Conservation (phyloP, 1,140 invertebrate species). For the Temnothorax curvispinosus region DNA sequence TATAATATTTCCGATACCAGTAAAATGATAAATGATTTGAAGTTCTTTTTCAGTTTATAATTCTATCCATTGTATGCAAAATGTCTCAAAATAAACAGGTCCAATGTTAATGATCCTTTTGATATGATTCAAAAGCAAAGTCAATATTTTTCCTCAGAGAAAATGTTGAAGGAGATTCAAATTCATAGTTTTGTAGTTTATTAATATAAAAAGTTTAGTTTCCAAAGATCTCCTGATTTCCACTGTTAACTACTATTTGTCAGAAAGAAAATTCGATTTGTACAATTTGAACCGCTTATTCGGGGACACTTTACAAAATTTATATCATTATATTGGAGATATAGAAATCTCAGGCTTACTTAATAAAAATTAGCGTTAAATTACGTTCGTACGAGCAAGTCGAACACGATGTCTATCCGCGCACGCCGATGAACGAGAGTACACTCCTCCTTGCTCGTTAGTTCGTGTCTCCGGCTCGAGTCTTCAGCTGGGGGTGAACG, state of each 20-base stretch:
- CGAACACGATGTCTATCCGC: neutral
- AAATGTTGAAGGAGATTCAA: neutral
- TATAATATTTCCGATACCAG: neutral
- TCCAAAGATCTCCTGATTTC: neutral
- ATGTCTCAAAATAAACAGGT: neutral
- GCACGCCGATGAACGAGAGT: conserved; percentile 2
- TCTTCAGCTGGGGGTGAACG: conserved; percentile 32
- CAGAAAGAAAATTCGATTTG: neutral
- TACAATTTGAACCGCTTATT: neutral
- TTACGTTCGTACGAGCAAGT: neutral
- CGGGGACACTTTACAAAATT: neutral
- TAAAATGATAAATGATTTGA: neutral
- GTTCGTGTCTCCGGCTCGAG: conserved; percentile 11
- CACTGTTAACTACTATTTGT: neutral
- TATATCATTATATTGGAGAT: neutral
- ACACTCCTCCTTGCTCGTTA: conserved; percentile 19
- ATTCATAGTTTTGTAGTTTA: neutral
- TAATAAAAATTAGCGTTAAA: conserved; percentile 15
- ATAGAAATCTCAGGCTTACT: conserved; percentile 18
- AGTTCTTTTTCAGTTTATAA: neutral
- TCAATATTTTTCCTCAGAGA: neutral
- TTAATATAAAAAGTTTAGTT: neutral
- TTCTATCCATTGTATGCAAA: neutral
- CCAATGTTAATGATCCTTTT: neutral
- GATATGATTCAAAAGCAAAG: neutral